Base-by-base conservation (phyloP, 2,888 invertebrate genomes). In the Pterostichus madidus region DNA sequence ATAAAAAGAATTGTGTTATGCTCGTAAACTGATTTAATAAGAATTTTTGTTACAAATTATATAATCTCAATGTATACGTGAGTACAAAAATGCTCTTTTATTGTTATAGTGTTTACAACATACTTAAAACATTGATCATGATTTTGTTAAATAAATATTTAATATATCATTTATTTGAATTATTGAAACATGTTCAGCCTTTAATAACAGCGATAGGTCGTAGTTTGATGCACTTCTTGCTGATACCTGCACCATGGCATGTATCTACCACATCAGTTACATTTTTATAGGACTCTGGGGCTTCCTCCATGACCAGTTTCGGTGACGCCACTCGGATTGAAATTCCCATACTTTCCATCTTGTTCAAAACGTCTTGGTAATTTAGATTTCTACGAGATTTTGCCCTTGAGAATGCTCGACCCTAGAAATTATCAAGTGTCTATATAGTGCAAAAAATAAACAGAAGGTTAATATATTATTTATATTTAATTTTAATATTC, bases 191-290 rank as follows among this genome's bases (percentile, higher is more conserved):
- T 11, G 10, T 83, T 94, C 90, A 98, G 82, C 99, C 99, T 91
- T 99, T 99, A 86, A 99, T 99, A 32, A 99, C 99, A 83, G 99
- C 99, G 88, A 99, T 98, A 0, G 99, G 99, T 86, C 98, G 92
- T 87, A 99, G 91, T 91, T 99, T 99, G 53, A 99, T 96, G 87
- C 97, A 95, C 89, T 99, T 99, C 89, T 97, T 97, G 88, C 98
- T 98, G 83, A 99, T 98, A 13, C 99, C 99, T 49, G 98, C 99
- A 24, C 95, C 95, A 89, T 99, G 98, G 87, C 99, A 99, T 2
- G 99, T 99, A 89, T 99, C 94, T 0, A 99, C 99, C 7, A 99
- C 99, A 91, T 99, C 99, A 0, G 98, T 99, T 0, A 99, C 99
- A 91, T 99, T 98, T 91, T 99, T 99, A 90, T 99, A 99, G 0